phyloP scores from a whole-genome alignment of 2,888 invertebrate genomes.

The Volucella inflata region DNA sequence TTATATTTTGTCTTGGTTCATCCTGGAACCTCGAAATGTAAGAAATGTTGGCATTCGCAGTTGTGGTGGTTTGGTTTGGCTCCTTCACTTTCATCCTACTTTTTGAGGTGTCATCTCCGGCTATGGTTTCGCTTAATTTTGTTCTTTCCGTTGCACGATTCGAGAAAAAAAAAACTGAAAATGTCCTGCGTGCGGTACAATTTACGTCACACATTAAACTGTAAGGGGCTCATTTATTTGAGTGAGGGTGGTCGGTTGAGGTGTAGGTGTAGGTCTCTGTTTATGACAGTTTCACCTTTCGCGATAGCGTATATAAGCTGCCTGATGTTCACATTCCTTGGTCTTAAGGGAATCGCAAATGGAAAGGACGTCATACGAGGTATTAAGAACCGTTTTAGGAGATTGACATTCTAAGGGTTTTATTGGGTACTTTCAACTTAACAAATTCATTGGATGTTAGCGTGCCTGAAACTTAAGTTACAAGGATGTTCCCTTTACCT shows the following conservation, averaged over 20 bases:
- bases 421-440: no score
- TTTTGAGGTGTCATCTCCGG: neutral
- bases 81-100: neutral
- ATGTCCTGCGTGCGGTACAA: neutral
- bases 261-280: neutral
- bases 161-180: neutral
- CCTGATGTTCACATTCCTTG: no score
- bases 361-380: no score
- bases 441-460: no score
- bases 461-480: no score
- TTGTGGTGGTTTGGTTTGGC: neutral
- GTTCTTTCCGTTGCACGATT: neutral
- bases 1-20: neutral
- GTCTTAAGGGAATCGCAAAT: no score
- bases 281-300: neutral
- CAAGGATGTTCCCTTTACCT: no score
- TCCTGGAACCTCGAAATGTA: neutral
- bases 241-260: neutral
- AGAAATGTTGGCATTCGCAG: conserved; percentile 15
- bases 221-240: neutral
- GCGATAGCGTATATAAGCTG: no score
- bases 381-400: no score
- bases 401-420: no score
- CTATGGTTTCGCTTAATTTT: neutral
- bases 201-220: conserved; percentile 1